These are phyloP conservation scores for Calliphora vicina DNA, from an alignment of 1,140 invertebrate species.

Conservation along the genomic window DNA sequence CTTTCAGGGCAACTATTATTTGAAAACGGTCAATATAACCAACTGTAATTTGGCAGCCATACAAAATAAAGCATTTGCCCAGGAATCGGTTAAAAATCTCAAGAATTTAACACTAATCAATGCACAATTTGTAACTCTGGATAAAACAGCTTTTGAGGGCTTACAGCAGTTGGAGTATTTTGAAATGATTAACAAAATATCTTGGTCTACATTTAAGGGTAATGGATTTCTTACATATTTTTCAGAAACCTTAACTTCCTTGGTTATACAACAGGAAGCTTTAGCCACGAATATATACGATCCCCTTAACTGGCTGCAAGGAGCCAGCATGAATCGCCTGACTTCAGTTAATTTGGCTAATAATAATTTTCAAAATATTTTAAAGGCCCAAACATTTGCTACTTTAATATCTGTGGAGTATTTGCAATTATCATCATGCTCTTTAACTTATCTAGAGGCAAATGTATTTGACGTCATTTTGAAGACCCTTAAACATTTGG, in stretches of 20 bases:
- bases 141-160: conserved; percentile 13
- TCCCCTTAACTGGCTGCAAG: conserved; percentile 8
- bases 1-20: not conserved
- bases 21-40: conserved; percentile 5
- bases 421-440: conserved; percentile 18
- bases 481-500: not conserved
- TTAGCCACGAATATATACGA: conserved; percentile 19
- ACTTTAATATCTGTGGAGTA: not conserved
- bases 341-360: not conserved
- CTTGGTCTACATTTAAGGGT: not conserved
- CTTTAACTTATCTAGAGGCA: not conserved
- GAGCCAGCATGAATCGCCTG: not conserved
- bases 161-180: conserved; percentile 9
- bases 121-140: not conserved
- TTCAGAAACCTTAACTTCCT: not conserved
- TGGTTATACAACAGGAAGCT: not conserved
- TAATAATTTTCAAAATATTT: conserved; percentile 24
- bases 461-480: not conserved
- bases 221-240: conserved; percentile 26
- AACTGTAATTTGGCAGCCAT: not conserved
- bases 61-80: not conserved
- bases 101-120: not conserved
- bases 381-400: conserved; percentile 11
- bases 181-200: not conserved
- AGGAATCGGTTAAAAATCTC: not conserved